phyloP scores from a whole-genome alignment of 37 sponge, comb jelly and placozoan species.

The Agelas oroides region DNA sequence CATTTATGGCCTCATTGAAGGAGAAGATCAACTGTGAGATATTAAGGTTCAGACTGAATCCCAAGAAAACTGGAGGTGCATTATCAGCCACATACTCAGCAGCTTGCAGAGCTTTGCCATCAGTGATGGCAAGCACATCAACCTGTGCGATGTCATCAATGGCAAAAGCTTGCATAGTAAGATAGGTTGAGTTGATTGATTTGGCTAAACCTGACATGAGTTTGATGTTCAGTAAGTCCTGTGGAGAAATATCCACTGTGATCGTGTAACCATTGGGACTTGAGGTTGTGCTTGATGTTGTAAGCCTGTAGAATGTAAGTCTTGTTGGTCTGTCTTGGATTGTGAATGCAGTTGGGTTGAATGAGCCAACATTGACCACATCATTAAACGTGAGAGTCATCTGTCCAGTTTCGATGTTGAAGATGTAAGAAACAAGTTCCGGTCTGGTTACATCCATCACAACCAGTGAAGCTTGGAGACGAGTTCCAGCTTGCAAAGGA shows the following conservation, averaged over 20 bases:
- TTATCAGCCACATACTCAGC: slow-evolving; percentile 67
- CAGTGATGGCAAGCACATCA: slow-evolving; percentile 91
- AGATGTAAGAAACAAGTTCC: slow-evolving; percentile 61
- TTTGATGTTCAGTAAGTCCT: slow-evolving; percentile 82
- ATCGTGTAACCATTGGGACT: slow-evolving; percentile 74
- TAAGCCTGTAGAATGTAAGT: slow-evolving; percentile 31
- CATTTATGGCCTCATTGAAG: slow-evolving; percentile 87
- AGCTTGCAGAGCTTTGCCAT: slow-evolving; percentile 87
- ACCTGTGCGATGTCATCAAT: slow-evolving; percentile 87
- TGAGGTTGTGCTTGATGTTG: slow-evolving; percentile 24
- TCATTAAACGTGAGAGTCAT: slow-evolving; percentile 87
- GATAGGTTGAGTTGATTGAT: slow-evolving; percentile 65
- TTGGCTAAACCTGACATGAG: slow-evolving; percentile 71
- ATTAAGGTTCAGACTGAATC: slow-evolving; percentile 65
- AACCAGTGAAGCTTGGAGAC: slow-evolving; percentile 42
- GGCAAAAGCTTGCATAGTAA: slow-evolving; percentile 91
- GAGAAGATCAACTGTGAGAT: slow-evolving; percentile 50
- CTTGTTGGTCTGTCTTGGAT: slow-evolving; percentile 67
- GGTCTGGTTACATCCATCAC: slow-evolving; percentile 80
- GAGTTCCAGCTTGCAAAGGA: slow-evolving; percentile 7
- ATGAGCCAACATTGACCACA: slow-evolving; percentile 80
- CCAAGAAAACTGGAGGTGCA: slow-evolving; percentile 58
- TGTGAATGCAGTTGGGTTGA: slow-evolving; percentile 76
- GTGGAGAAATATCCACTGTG: slow-evolving; percentile 63
- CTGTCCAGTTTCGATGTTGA: slow-evolving; percentile 79